phyloP scores from a whole-genome alignment of 2,888 invertebrate species.

The Anarsia innoxiella region DNA sequence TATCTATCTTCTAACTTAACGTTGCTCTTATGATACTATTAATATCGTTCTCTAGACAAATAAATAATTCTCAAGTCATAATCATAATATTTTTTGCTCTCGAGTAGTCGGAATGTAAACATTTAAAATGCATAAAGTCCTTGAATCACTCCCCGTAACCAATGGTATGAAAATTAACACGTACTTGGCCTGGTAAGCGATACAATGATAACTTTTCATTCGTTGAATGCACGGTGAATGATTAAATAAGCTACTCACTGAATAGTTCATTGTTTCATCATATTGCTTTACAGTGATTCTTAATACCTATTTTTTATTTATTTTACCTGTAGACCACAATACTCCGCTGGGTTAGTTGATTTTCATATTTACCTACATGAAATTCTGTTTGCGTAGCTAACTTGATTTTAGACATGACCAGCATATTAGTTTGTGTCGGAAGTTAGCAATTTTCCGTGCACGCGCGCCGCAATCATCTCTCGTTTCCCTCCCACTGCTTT shows the following conservation, averaged over 20 bases:
- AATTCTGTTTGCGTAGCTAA: too few species aligned
- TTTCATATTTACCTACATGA: too few species aligned
- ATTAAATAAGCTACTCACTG: slow-evolving; percentile 8
- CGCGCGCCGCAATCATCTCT: slow-evolving; percentile 38
- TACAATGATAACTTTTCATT: slow-evolving; percentile 34
- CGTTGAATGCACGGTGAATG: too few species aligned
- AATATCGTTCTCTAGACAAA: slow-evolving; percentile 1
- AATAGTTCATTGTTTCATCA: slow-evolving; percentile 14
- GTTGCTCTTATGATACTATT: too few species aligned
- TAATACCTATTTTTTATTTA: too few species aligned
- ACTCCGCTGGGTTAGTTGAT: too few species aligned
- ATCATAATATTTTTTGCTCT: slow-evolving; percentile 39
- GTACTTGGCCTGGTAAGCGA: slow-evolving; percentile 31
- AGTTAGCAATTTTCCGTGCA: slow-evolving; percentile 56
- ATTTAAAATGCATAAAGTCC: slow-evolving; percentile 51
- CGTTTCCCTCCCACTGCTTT: slow-evolving; percentile 24
- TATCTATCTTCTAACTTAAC: too few species aligned
- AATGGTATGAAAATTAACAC: slow-evolving; percentile 49
- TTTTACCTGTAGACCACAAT: too few species aligned
- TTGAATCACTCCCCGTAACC: slow-evolving; percentile 44
- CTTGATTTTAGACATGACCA: too few species aligned
- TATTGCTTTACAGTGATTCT: too few species aligned
- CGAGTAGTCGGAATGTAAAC: slow-evolving; percentile 43
- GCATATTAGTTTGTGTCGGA: slow-evolving; percentile 34
- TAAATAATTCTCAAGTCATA: slow-evolving; percentile 16